Conservation (phyloP, 2,888 invertebrate species). For the Branchipolynoe longqiensis region DNA sequence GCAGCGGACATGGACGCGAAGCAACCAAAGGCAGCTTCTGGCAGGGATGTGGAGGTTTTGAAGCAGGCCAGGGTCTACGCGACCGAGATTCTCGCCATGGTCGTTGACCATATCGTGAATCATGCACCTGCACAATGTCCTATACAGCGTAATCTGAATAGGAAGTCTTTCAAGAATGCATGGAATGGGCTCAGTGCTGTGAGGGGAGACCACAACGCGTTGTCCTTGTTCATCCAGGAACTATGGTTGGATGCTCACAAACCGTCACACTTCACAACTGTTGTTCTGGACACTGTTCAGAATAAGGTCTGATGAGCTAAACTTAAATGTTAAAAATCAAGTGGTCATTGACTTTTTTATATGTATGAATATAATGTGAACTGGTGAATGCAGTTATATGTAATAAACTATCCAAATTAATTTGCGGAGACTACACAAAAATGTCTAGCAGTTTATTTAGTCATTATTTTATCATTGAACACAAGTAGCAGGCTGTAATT, state of each 20-base stretch:
- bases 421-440: too few relatives aligned
- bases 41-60: background rate
- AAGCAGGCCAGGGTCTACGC: background rate
- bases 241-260: conserved; percentile 10
- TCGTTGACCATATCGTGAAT: background rate
- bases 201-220: conserved; percentile 11
- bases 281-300: background rate
- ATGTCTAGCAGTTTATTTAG: too few relatives aligned
- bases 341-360: too few relatives aligned
- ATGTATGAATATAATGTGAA: too few relatives aligned
- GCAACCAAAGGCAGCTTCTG: background rate
- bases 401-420: too few relatives aligned
- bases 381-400: too few relatives aligned
- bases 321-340: background rate
- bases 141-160: background rate
- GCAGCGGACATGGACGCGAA: too few relatives aligned
- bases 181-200: background rate
- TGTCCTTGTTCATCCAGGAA: conserved; percentile 29
- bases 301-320: background rate
- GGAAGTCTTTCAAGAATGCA: background rate
- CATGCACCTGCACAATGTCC: background rate
- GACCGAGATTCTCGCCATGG: conserved; percentile 2
- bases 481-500: background rate
- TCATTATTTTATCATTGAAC: too few relatives aligned
- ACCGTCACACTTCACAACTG: conserved; percentile 17